These are phyloP conservation scores for Clarias batrachus DNA, from an alignment of 2,113 vertebrate genomes.

Conservation along the genomic window DNA sequence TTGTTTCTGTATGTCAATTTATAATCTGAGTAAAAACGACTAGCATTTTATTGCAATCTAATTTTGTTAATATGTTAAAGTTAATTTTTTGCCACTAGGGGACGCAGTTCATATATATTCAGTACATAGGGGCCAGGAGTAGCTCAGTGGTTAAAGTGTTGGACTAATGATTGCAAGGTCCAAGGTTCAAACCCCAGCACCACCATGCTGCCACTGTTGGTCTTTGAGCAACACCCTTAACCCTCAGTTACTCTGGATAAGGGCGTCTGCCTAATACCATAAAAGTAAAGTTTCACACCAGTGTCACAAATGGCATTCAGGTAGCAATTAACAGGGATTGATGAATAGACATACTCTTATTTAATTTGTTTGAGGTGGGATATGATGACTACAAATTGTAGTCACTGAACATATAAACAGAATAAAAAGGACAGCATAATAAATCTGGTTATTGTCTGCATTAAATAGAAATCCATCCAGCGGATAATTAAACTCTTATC, in stretches of 20 bases:
- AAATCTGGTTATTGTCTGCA: neutral
- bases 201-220: too few species aligned
- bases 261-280: too few species aligned
- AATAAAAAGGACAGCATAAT: neutral
- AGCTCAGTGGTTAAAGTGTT: too few species aligned
- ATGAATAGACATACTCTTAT: neutral
- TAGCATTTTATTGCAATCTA: neutral
- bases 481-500: neutral
- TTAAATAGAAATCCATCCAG: neutral
- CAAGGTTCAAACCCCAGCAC: too few species aligned
- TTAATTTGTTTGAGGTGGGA: neutral
- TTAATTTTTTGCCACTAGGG: constrained; percentile 1
- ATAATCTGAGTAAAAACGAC: neutral
- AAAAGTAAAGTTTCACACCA: neutral
- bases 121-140: too few species aligned
- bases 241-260: too few species aligned
- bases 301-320: neutral
- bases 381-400: neutral
- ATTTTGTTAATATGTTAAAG: neutral
- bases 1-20: neutral
- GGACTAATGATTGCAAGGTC: too few species aligned
- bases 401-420: neutral
- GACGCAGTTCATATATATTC: neutral
- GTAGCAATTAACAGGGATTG: neutral
- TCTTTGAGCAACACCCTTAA: too few species aligned